phyloP scores from a whole-genome alignment of 2,888 invertebrate genomes.

The Furcula furcula region DNA sequence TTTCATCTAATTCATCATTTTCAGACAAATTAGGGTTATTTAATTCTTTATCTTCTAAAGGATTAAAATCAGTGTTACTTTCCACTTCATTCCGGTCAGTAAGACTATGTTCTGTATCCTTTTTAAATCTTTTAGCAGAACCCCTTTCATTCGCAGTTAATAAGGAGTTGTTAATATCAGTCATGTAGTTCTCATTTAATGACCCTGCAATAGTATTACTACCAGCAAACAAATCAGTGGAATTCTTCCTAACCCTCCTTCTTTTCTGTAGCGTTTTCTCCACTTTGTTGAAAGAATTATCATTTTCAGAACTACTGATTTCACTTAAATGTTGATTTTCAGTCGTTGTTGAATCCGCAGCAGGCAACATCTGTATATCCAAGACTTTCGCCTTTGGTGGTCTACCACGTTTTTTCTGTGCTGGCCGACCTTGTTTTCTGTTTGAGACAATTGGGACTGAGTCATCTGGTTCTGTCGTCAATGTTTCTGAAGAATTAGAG shows the following conservation, averaged over 20 bases:
- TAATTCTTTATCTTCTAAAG: background rate
- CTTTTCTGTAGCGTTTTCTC: background rate
- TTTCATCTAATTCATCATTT: slow-evolving; percentile 1
- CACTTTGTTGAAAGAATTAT: no score
- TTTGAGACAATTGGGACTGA: no score
- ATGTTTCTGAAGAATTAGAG: background rate
- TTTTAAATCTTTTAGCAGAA: background rate
- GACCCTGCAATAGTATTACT: background rate
- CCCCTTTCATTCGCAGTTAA: background rate
- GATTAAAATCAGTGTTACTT: background rate
- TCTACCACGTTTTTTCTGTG: background rate
- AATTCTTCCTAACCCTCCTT: background rate
- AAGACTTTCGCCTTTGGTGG: background rate
- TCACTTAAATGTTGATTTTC: background rate
- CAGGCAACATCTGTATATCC: background rate
- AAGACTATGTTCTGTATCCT: no score
- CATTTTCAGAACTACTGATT: background rate
- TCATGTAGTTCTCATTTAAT: background rate
- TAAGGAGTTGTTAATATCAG: background rate
- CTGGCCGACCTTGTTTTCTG: no score
- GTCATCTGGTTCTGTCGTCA: background rate
- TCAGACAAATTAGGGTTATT: background rate
- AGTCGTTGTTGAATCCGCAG: background rate
- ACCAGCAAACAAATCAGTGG: background rate
- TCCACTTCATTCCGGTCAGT: background rate